Evolutionary conservation across 37 sponge, comb jelly and placozoan genomes (phyloP), one percentile per base, ranked within the genome.

Genomic region (Aplysina aerophoba): DNA sequence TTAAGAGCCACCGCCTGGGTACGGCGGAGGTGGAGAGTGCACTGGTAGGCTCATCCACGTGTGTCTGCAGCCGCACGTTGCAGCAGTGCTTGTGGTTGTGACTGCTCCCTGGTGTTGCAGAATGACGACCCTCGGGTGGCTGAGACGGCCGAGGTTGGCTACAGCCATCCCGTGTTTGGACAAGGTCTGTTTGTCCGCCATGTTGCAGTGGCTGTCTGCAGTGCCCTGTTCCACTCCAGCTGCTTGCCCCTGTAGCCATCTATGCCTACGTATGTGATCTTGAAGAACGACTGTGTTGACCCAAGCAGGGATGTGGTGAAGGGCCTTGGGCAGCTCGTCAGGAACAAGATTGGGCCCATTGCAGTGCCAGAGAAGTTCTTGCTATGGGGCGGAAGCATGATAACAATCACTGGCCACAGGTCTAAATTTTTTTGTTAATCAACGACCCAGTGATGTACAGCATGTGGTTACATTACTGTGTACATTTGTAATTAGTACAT

Each of bases 1-100:
- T 89, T 15, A 98, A 94, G 69, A 95, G 99, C 28, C 99, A 98
- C 82, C 71, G 99, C 34, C 39, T 98, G 0, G 99, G 96, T 14
- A 96, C 99, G 31, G 99, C 99, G 40, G 99, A 98, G 73, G 79
- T 98, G 30, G 99, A 98, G 86, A 92, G 95, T 87, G 96, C 88
- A 20, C 74, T 98, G 88, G 98, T 97, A 54, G 63, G 89, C 15
- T 5, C 54, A 65, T 41, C 35, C 17, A 22, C 15, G 17, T 8
- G 58, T 12, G 2, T 5, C 8, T 17, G 31, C 8, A 56, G 58
- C 5, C n/a, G n/a, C n/a, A n/a, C n/a, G n/a, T n/a, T n/a, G n/a
- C n/a, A n/a, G n/a, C n/a, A n/a, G n/a, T n/a, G n/a, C n/a, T n/a
- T n/a, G n/a, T n/a, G 15, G 28, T n/a, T 58, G 56, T 34, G 30